These are phyloP conservation scores for Heliangelus exortis DNA, from an alignment of 2,797 vertebrate species.

Conservation along the genomic window DNA sequence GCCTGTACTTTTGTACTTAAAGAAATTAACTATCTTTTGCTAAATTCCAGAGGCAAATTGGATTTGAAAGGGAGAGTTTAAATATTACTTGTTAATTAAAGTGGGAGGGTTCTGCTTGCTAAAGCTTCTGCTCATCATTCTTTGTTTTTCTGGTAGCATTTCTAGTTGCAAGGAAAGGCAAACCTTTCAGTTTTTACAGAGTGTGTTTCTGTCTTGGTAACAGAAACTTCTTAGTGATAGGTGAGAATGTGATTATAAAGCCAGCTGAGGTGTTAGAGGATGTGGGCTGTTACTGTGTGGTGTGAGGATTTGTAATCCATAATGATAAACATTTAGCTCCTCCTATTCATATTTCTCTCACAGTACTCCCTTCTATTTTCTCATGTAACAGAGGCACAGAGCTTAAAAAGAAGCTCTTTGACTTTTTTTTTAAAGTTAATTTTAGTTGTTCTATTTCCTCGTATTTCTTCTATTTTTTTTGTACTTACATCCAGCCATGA, in stretches of 20 bases:
- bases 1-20: neutral
- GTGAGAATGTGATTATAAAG: neutral
- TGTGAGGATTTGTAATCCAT: neutral
- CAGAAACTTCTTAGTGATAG: neutral
- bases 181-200: neutral
- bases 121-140: neutral
- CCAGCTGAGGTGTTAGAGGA: neutral
- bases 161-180: neutral
- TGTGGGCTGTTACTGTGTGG: neutral
- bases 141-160: neutral
- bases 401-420: too few relatives aligned
- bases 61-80: neutral
- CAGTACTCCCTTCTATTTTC: neutral
- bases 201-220: neutral
- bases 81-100: neutral
- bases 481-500: neutral
- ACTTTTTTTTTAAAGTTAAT: too few relatives aligned
- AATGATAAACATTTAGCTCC: neutral
- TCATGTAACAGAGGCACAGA: neutral
- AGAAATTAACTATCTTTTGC: neutral
- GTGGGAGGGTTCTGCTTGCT: neutral
- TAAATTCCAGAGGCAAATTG: neutral
- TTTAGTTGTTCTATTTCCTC: neutral
- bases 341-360: neutral
- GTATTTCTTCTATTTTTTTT: neutral